phyloP scores from a whole-genome alignment of 2,888 invertebrate species.

The Tetramorium bicarinatum region DNA sequence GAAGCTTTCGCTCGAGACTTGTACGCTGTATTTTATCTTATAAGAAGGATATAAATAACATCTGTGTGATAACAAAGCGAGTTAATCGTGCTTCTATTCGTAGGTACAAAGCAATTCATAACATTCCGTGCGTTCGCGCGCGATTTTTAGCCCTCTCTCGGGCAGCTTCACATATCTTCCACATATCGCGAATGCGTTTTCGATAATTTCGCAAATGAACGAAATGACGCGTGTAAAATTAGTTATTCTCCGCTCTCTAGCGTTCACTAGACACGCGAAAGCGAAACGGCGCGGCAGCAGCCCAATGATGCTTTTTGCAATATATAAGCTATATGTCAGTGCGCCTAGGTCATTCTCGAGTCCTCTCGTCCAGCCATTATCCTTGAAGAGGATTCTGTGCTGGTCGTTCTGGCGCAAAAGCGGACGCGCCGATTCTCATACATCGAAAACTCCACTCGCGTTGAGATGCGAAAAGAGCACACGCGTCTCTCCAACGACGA shows the following conservation, averaged over 20 bases:
- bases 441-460: constrained; percentile 8
- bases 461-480: background rate
- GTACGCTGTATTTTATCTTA: constrained; percentile 5
- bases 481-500: background rate
- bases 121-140: background rate
- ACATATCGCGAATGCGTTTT: background rate
- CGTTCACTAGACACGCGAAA: background rate
- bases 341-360: constrained; percentile 5
- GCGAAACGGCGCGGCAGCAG: background rate
- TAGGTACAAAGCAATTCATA: background rate
- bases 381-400: constrained; percentile 28
- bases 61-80: background rate
- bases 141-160: background rate
- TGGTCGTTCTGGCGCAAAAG: constrained; percentile 15
- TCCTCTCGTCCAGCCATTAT: constrained; percentile 35
- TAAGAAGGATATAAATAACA: constrained; percentile 28
- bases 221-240: constrained; percentile 2
- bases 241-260: background rate
- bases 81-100: background rate
- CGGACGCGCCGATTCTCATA: constrained; percentile 4
- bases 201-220: constrained; percentile 8
- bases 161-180: background rate
- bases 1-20: constrained; percentile 14
- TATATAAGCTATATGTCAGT: background rate
- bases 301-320: background rate